Base-by-base conservation (phyloP, 1,140 invertebrate genomes). In the Adoxophyes honmai region DNA sequence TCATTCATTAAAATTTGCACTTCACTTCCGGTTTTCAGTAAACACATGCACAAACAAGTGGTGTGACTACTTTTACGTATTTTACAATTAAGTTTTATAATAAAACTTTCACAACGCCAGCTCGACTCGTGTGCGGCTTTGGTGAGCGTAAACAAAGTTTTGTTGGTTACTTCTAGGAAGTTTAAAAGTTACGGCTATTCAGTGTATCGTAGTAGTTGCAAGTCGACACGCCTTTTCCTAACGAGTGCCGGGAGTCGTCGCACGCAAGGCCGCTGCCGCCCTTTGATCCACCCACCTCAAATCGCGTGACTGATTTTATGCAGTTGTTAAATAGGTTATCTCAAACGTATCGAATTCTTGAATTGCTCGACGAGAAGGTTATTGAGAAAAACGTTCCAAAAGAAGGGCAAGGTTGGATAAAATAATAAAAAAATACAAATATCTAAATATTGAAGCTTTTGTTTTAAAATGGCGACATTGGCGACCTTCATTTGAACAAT, bases 211-310 rank as follows among this genome's bases (percentile, higher is more conserved):
- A 75, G 66, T 85, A 74, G 82, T 86, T 78, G 67, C 66, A 72
- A 75, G 73, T 79, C 73, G 85, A 86, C 86, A 88, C 86, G 86
- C 86, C 86, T 88, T 88, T 88, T 86, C 81, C 83, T 88, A 88
- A 88, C 85, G 86, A 88, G 85, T 85, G 81, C 79, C 85, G 81
- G 82, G 82, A 86, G 81, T 88, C 81, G 85, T 85, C 77, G 73
- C 67, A 76, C 76, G 80, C 83, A 86, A 86, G 81, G 83, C 70
- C 81, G 81, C 85, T 65, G 83, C 83, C 85, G 85, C 85, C 85
- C 85, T 88, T 88, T 84, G 83, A 88, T 88, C 85, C 85, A 88
- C 85, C 85, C 85, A 88, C 85, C 81, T 86, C 77, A 75, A 76
- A 75, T 86, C 83, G 81, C 78, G 77, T 86, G 79, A 86, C 83